A percentile compares a stretch with the other conserved stretches of the same genome.
Evolutionary conservation across 2,113 vertebrate species (phyloP).

Genomic region (Albula goreensis): DNA sequence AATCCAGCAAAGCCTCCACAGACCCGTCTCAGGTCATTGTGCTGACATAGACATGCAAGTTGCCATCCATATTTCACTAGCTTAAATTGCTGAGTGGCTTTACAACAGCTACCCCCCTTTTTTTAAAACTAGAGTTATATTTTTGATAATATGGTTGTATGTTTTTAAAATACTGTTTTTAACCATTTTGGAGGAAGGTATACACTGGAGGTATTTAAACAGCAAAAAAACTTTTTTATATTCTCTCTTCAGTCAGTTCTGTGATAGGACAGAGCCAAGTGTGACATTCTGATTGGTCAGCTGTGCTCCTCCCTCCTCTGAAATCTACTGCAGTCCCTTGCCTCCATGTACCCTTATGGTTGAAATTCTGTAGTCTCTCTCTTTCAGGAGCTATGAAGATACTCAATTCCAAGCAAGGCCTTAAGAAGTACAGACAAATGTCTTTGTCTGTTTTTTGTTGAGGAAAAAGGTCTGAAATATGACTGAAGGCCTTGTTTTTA

Average conservation of each 20-base stretch:
- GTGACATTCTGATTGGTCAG: neutral
- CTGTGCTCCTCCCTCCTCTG: neutral
- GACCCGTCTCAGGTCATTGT: neutral
- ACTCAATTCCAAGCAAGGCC: neutral
- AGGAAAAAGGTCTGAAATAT: neutral
- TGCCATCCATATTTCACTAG: neutral
- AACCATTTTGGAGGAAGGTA: neutral
- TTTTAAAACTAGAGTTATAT: neutral
- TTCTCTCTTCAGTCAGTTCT: neutral
- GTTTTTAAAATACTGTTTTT: neutral
- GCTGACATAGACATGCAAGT: neutral
- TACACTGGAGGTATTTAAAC: neutral
- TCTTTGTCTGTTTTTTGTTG: neutral
- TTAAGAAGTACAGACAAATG: neutral
- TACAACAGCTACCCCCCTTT: neutral
- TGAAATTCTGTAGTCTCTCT: neutral
- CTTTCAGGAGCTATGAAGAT: neutral
- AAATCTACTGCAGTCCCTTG: neutral
- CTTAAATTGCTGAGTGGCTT: neutral
- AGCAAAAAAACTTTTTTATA: neutral
- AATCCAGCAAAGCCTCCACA: neutral
- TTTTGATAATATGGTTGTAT: constrained; percentile 2
- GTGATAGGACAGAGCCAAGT: neutral
- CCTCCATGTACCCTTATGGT: neutral
- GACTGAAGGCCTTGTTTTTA: neutral